Evolutionary conservation across 2,113 vertebrate species (phyloP).

Genomic region (Pteropus alecto): DNA sequence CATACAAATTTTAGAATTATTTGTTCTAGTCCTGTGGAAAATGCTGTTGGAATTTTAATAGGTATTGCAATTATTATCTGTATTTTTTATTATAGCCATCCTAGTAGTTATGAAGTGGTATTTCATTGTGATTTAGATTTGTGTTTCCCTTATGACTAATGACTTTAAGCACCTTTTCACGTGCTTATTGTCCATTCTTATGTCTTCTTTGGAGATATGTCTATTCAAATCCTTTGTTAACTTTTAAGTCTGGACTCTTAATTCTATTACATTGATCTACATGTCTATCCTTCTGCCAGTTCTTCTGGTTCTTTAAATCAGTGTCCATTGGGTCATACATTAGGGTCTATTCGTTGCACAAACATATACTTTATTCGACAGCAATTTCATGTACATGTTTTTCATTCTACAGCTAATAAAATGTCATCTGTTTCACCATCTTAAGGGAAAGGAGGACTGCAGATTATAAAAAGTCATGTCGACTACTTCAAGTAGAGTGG

Average conservation of each 20-base stretch:
- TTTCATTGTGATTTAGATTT: background rate
- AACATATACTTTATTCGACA: slow-evolving; percentile 23
- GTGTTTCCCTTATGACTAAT: background rate
- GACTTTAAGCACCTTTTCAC: background rate
- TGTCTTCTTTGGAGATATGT: background rate
- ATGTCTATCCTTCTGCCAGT: background rate
- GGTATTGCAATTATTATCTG: background rate
- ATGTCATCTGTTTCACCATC: background rate
- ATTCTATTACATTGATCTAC: background rate
- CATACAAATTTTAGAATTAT: background rate
- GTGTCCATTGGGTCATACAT: background rate
- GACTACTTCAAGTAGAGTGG: background rate
- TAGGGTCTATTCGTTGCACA: background rate
- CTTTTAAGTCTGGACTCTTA: background rate
- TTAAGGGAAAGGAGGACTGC: background rate
- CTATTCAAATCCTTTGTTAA: background rate
- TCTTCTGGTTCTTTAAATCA: background rate
- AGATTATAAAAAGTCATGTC: background rate
- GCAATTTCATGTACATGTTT: background rate
- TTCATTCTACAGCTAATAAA: background rate
- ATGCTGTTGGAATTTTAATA: background rate
- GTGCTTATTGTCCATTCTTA: background rate
- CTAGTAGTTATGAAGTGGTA: background rate
- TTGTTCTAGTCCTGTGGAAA: background rate
- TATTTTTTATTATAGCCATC: background rate